phyloP scores from a whole-genome alignment of 2,888 invertebrate species.

The Seira ritae region DNA sequence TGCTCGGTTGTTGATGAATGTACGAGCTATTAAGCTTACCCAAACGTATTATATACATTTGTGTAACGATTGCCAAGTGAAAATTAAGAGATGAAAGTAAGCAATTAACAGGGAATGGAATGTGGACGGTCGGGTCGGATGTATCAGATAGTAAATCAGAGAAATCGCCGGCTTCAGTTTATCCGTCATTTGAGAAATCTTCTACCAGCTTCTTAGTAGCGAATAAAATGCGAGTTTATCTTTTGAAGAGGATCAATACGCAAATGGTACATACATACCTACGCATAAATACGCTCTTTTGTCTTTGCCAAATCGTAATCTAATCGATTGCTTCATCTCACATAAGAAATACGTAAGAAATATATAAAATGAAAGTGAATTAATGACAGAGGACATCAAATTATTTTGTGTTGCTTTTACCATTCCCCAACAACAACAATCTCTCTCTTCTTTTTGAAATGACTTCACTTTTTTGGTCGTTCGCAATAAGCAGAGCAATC shows the following conservation, averaged over 20 bases:
- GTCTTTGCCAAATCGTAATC: neutral
- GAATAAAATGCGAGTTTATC: neutral
- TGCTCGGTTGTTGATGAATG: too few species aligned
- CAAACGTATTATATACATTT: too few species aligned
- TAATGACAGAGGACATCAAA: conserved; percentile 23
- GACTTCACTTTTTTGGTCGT: neutral
- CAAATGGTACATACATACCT: neutral
- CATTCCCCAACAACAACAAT: too few species aligned
- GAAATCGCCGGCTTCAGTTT: conserved; percentile 2
- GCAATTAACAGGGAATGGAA: conserved; percentile 62
- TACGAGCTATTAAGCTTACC: too few species aligned
- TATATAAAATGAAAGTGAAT: conserved; percentile 30
- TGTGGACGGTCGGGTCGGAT: conserved; percentile 46
- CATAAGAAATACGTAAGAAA: conserved; percentile 22
- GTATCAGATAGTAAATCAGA: conserved; percentile 57
- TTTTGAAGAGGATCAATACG: neutral
- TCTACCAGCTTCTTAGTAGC: neutral
- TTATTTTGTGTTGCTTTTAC: conserved; percentile 9
- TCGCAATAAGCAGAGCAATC: conserved; percentile 16
- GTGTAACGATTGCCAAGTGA: conserved; percentile 20
- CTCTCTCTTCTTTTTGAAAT: neutral
- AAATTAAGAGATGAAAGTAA: conserved; percentile 63
- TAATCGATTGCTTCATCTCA: conserved; percentile 1
- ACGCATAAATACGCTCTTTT: neutral
- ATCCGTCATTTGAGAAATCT: neutral